These are phyloP conservation scores for Lithophane semibrunnea DNA, from an alignment of 2,888 invertebrate genomes.

Conservation along the genomic window DNA sequence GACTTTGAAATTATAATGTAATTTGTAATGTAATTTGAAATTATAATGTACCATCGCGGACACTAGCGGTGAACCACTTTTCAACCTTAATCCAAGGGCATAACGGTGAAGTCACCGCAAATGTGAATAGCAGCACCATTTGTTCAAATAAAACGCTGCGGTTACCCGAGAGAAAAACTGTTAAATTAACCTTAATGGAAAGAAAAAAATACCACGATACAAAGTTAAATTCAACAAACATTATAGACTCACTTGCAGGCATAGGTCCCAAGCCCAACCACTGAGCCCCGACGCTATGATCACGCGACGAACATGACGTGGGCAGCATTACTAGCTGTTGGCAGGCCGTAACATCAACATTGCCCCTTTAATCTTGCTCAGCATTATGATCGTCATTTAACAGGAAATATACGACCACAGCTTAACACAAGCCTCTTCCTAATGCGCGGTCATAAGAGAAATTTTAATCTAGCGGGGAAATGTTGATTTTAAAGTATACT, in stretches of 20 bases:
- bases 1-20: background rate
- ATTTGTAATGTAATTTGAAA: too few relatives aligned
- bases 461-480: background rate
- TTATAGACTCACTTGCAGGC: slow-evolving; percentile 12
- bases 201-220: slow-evolving; percentile 10
- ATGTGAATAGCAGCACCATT: background rate
- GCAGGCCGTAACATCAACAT: background rate
- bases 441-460: slow-evolving; percentile 1
- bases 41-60: background rate
- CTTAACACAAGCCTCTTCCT: slow-evolving; percentile 3
- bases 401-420: slow-evolving; percentile 12
- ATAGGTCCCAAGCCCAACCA: background rate
- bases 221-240: slow-evolving; percentile 19
- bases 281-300: background rate
- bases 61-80: too few relatives aligned
- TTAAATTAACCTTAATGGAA: slow-evolving; percentile 13
- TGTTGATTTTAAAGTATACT: background rate
- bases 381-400: slow-evolving; percentile 3
- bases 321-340: slow-evolving; percentile 24
- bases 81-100: too few relatives aligned
- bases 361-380: slow-evolving; percentile 8
- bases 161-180: background rate
- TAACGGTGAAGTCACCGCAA: too few relatives aligned
- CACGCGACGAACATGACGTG: slow-evolving; percentile 22
- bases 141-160: background rate